Percentiles rank a stretch among this genome's conserved stretches.
These are phyloP conservation scores for Riptortus pedestris DNA, from an alignment of 1,140 invertebrate species.

Conservation along the genomic window DNA sequence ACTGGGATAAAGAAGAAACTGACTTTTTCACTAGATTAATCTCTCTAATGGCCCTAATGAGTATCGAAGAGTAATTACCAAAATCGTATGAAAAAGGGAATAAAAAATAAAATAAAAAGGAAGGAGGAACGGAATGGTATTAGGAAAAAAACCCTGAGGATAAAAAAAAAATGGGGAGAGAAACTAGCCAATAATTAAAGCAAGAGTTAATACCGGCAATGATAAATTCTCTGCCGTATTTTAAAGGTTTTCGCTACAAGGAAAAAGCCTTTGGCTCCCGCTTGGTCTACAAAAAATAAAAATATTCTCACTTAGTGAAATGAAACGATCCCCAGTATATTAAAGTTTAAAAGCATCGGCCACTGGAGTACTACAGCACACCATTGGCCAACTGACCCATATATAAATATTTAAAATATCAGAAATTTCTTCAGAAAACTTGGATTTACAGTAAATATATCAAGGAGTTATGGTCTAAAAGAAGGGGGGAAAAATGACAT, in stretches of 20 bases:
- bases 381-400: too few species aligned
- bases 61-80: conserved; percentile 15
- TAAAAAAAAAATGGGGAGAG: not conserved
- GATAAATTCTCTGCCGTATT: not conserved
- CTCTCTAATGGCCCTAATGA: conserved; percentile 16
- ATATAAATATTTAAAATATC: too few species aligned
- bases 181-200: not conserved
- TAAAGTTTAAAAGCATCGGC: too few species aligned
- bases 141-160: not conserved
- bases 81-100: conserved; percentile 3
- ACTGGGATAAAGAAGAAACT: not conserved
- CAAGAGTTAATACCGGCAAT: not conserved
- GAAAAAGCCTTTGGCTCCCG: not conserved
- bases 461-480: too few species aligned
- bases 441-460: too few species aligned
- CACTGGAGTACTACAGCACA: too few species aligned
- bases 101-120: too few species aligned
- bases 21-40: conserved; percentile 6
- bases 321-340: too few species aligned
- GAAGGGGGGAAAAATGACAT: too few species aligned
- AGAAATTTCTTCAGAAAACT: too few species aligned
- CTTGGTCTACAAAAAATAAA: not conserved
- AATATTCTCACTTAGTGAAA: not conserved
- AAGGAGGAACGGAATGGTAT: not conserved
- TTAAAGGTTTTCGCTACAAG: not conserved